Evolutionary conservation across 2,797 vertebrate genomes (phyloP).

Genomic region (Sebastes jordani): DNA sequence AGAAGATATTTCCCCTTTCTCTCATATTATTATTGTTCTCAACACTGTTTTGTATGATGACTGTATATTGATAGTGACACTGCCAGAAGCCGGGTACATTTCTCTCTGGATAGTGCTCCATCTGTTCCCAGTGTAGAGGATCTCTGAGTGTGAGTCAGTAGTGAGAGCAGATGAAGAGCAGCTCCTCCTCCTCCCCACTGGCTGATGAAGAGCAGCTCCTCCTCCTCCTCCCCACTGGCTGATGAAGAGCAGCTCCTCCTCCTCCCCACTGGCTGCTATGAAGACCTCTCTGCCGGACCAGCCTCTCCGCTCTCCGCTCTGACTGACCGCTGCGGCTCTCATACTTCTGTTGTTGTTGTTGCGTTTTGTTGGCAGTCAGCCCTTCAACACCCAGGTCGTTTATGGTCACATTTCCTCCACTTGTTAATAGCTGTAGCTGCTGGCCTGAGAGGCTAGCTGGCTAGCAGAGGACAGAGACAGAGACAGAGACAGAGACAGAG

Average conservation of each 20-base stretch:
- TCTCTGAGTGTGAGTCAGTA: conserved; percentile 43
- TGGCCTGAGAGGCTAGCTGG: conserved; percentile 72
- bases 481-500: conserved; percentile 19
- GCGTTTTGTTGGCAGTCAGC: background rate
- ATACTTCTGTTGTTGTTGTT: background rate
- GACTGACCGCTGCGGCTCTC: conserved; percentile 31
- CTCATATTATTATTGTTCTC: background rate
- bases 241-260: conserved; percentile 26
- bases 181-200: too few relatives aligned
- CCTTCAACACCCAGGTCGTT: conserved; percentile 9
- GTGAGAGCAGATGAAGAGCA: conserved; percentile 1
- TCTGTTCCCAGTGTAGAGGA: conserved; percentile 34
- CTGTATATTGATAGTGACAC: background rate
- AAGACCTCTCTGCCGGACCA: conserved; percentile 31
- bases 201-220: conserved; percentile 17
- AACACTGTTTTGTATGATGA: background rate
- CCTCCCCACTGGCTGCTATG: conserved; percentile 26
- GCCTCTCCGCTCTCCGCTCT: conserved; percentile 26
- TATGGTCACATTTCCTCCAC: conserved; percentile 55
- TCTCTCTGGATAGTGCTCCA: background rate
- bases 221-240: conserved; percentile 23
- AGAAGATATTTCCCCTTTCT: background rate
- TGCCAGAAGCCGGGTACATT: background rate
- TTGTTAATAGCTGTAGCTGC: conserved; percentile 49
- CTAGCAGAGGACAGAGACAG: conserved; percentile 55